A percentile compares a stretch with the other conserved stretches of the same genome.
These are phyloP conservation scores for Discoglossus pictus DNA, from an alignment of 2,797 vertebrate species.

Conservation along the genomic window DNA sequence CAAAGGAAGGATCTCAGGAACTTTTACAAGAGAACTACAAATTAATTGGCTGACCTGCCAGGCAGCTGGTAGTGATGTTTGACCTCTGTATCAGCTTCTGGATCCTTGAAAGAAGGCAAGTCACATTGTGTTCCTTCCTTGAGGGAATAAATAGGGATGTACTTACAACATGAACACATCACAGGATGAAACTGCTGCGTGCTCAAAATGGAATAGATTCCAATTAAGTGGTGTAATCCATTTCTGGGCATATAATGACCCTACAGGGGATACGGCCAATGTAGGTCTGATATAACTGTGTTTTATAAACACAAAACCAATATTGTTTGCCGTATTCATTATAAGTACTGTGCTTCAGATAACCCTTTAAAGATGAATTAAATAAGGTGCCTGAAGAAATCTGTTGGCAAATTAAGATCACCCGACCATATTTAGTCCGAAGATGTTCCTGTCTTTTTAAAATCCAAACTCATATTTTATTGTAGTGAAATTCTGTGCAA, in stretches of 20 bases:
- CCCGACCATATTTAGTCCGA: no score
- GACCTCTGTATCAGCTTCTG: slow-evolving; percentile 38
- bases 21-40: slow-evolving; percentile 49
- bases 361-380: no score
- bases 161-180: slow-evolving; percentile 44
- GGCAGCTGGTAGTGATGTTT: slow-evolving; percentile 36
- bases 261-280: slow-evolving; percentile 1
- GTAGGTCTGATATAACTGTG: not conserved
- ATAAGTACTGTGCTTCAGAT: no score
- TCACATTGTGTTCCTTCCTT: slow-evolving; percentile 49
- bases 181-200: slow-evolving; percentile 39
- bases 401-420: no score
- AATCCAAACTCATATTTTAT: no score
- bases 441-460: no score
- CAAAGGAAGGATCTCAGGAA: slow-evolving; percentile 40
- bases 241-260: slow-evolving; percentile 42
- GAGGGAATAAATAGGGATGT: slow-evolving; percentile 51
- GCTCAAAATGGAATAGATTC: slow-evolving; percentile 42
- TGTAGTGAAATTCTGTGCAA: no score
- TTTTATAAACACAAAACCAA: not conserved
- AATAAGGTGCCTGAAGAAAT: no score
- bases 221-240: slow-evolving; percentile 35
- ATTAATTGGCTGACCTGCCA: slow-evolving; percentile 51
- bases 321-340: not conserved
- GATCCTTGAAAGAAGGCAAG: slow-evolving; percentile 49